These are phyloP conservation scores for Hypotaenidia okinawae DNA, from an alignment of 2,797 vertebrate species.

Conservation along the genomic window DNA sequence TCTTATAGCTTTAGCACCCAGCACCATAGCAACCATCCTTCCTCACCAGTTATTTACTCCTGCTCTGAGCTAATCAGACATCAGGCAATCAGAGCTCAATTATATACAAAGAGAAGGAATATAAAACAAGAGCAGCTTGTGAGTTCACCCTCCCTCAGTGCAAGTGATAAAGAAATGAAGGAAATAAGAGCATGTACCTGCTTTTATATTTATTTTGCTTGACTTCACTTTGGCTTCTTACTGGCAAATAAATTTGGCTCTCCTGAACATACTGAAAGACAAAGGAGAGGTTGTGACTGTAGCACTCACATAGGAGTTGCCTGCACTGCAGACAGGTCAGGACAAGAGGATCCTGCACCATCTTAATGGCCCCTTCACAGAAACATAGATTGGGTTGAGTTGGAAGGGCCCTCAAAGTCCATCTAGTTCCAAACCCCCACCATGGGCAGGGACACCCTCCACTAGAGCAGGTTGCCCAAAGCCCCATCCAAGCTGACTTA, in stretches of 20 bases:
- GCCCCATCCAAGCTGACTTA: rapidly evolving
- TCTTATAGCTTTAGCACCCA: not conserved
- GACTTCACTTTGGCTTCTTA: not conserved
- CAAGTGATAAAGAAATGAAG: not conserved
- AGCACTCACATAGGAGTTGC: not conserved
- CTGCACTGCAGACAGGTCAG: not conserved
- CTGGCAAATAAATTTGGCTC: not conserved
- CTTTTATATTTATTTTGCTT: not conserved
- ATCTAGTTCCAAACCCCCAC: not conserved
- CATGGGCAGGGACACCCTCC: not conserved
- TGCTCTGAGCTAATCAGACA: not conserved
- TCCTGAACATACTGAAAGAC: not conserved
- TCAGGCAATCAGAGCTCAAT: not conserved
- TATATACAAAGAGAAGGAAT: not conserved
- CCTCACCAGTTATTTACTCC: not conserved
- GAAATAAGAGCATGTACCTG: not conserved
- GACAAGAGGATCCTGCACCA: not conserved
- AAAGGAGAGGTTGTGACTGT: not conserved
- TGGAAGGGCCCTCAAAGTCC: not conserved
- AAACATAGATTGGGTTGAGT: not conserved
- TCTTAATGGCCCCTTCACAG: not conserved
- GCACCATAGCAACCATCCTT: not conserved
- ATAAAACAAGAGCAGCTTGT: not conserved
- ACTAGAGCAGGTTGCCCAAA: not conserved
- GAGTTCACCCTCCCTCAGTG: not conserved